A percentile compares a stretch with the other conserved stretches of the same genome.
Conservation (phyloP, 2,888 invertebrate species). For the Syrista parreyssii region DNA sequence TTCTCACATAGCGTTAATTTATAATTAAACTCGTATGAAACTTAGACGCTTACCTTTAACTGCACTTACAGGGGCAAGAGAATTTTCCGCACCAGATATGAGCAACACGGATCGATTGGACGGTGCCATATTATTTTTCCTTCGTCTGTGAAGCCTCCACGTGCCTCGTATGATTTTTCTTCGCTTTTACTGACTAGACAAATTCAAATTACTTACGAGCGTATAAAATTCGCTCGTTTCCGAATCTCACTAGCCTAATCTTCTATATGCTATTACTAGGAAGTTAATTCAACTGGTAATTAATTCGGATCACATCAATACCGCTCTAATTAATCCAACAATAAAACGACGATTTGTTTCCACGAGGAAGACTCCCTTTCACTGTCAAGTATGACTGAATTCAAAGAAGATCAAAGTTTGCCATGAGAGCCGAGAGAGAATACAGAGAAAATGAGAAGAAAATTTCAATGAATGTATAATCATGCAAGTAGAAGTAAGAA, state of each 20-base stretch:
- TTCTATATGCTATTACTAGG: not conserved
- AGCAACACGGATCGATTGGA: slow-evolving; percentile 41
- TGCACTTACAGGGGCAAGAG: slow-evolving; percentile 39
- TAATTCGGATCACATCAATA: not conserved
- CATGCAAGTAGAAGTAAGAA: not conserved
- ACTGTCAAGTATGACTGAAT: not conserved
- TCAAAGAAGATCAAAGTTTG: not conserved
- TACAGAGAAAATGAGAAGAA: not conserved
- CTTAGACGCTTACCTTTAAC: slow-evolving; percentile 16
- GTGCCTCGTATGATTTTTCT: not conserved
- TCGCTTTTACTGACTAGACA: not conserved
- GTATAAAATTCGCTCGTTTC: not conserved
- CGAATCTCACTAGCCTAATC: not conserved
- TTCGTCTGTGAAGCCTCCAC: not conserved
- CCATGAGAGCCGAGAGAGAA: too few relatives aligned
- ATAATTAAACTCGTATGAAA: not conserved
- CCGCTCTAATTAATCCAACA: not conserved
- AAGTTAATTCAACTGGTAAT: not conserved
- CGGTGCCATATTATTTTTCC: slow-evolving; percentile 4
- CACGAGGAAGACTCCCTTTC: not conserved
- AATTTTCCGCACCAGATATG: slow-evolving; percentile 52
- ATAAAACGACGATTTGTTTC: not conserved
- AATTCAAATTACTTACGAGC: not conserved
- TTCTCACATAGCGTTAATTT: not conserved
- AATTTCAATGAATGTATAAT: not conserved